Evolutionary conservation across 2,888 invertebrate genomes (phyloP), one percentile per base, ranked within the genome.

Genomic region (Hemithea aestivaria): DNA sequence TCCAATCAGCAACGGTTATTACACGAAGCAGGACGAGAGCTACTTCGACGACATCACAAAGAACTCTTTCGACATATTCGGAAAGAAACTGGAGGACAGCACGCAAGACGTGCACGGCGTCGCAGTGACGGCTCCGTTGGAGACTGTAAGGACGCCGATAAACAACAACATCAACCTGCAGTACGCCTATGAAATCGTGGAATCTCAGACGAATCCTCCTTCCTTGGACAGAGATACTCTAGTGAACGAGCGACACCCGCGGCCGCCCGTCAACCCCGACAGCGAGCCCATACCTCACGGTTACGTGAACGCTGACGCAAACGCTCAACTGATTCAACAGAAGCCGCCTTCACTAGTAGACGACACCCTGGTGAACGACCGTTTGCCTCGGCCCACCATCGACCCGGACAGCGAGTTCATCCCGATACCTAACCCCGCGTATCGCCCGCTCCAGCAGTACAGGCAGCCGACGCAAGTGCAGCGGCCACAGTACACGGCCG

Each of bases 11-110:
- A 88, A 91, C 56, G 88, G 89, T 21, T 91, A 91, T 68, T 91
- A 92, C 72, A 91, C 92, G 7, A 90, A 91, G 63, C 92, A 92
- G 47, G 88, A 90, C 63, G 88, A 92, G 58, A 88, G 89, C 37
- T 89, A 90, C 46, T 82, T 93, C 44, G 93, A 93, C 56, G 93
- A 93, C 57, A 92, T 91, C 36, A 93, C 93, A 2, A 91, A 91
- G 64, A 92, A 92, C 58, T 93, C 92, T 37, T 93, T 93, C 59
- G 92, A 92, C 16, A 89, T 91, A 51, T 93, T 93, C 62, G 94
- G 92, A 1, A 91, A 91, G 71, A 94, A 92, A 70, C 68, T 92
- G 35, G 88, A 77, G 61, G 81, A 78, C 57, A 87, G 82, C 10
- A 84, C 78, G 16, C 84, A 76, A 40, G 80, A 84, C 51, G 58